Percentiles rank a stretch among this genome's conserved stretches.
Conservation (phyloP, 1,140 invertebrate genomes). For the Drosophila nigrodunni region DNA sequence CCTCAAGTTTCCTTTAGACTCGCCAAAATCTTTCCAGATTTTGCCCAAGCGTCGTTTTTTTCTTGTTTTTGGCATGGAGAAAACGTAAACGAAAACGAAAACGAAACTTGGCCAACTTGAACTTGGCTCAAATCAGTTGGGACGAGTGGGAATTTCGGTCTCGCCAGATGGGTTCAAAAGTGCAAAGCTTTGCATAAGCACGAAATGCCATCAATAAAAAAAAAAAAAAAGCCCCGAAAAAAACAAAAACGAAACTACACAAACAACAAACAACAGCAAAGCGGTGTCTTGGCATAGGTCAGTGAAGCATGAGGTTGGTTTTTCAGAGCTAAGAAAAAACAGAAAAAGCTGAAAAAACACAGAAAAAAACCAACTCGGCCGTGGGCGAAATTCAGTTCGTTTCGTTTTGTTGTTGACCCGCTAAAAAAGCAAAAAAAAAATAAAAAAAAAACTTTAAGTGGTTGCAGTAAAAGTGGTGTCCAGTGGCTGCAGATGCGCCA, state of each 20-base stretch:
- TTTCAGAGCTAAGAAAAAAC: conserved; percentile 6
- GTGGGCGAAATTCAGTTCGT: conserved; percentile 34
- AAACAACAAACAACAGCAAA: conserved; percentile 11
- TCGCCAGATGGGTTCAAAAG: conserved; percentile 56
- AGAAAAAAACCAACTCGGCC: conserved; percentile 15
- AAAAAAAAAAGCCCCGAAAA: neutral
- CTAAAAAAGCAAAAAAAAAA: conserved; percentile 3
- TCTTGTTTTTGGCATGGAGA: neutral
- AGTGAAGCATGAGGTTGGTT: conserved; percentile 65
- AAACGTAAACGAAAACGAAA: conserved; percentile 39
- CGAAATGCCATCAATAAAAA: conserved; percentile 22
- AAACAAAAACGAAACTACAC: conserved; percentile 6
- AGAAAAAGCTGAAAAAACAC: conserved; percentile 4
- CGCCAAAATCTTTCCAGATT: neutral
- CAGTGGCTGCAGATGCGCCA: conserved; percentile 65
- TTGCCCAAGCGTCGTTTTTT: neutral
- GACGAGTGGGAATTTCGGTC: neutral
- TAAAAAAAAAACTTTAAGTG: conserved; percentile 9
- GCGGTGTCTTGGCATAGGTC: conserved; percentile 69
- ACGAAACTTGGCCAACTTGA: conserved; percentile 68
- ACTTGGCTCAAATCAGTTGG: conserved; percentile 41
- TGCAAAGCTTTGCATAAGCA: conserved; percentile 55
- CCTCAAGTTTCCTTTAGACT: too few relatives aligned
- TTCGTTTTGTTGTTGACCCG: conserved; percentile 32
- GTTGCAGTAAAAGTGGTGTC: conserved; percentile 17